Percentiles rank a stretch among this genome's conserved stretches.
phyloP scores from a whole-genome alignment of 2,797 vertebrate genomes.

The Spinus olivaceus region DNA sequence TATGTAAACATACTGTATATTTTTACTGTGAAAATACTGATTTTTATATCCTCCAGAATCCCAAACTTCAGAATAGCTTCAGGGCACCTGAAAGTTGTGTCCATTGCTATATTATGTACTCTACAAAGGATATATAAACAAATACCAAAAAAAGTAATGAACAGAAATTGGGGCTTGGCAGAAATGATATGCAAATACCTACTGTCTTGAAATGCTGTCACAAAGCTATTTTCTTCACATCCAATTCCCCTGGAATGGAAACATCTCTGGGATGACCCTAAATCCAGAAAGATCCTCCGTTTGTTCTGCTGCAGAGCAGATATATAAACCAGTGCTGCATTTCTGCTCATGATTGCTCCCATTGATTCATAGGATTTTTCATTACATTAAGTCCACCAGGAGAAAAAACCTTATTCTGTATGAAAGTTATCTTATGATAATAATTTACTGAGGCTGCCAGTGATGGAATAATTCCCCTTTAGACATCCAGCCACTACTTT shows the following conservation, averaged over 20 bases:
- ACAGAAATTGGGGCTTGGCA: neutral
- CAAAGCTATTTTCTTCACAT: neutral
- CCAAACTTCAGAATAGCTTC: neutral
- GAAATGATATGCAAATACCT: neutral
- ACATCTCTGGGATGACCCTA: neutral
- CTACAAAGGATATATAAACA: neutral
- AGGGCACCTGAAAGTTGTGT: neutral
- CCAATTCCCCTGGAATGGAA: neutral
- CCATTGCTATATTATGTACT: neutral
- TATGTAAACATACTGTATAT: neutral
- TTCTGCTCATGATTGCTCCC: neutral
- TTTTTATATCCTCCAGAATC: neutral
- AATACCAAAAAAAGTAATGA: neutral
- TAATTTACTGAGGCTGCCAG: neutral
- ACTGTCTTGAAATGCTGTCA: neutral
- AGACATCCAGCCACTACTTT: neutral
- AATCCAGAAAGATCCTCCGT: neutral
- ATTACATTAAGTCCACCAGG: neutral
- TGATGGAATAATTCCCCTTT: neutral
- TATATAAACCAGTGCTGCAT: neutral
- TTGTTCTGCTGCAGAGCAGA: neutral
- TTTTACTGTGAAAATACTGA: neutral
- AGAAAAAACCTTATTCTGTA: neutral
- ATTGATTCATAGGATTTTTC: neutral
- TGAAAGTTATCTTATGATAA: neutral